These are phyloP conservation scores for Brachypodius melanocephalos DNA, from an alignment of 2,113 vertebrate genomes.

Conservation along the genomic window DNA sequence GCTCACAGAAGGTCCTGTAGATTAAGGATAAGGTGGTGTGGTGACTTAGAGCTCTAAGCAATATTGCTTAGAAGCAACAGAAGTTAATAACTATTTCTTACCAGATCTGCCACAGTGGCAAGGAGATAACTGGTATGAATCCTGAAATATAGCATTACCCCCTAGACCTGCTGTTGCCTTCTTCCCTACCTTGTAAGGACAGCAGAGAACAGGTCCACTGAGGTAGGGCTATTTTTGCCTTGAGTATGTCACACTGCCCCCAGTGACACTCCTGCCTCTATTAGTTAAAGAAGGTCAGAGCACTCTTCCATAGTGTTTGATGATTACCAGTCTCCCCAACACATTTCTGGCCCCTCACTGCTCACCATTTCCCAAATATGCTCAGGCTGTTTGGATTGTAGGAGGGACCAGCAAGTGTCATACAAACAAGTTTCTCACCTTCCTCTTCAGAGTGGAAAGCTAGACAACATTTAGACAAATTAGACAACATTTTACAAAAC, in stretches of 20 bases:
- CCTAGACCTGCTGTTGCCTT: not conserved
- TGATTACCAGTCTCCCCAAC: not conserved
- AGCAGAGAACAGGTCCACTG: not conserved
- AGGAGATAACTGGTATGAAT: not conserved
- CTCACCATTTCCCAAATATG: not conserved
- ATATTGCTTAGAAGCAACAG: not conserved
- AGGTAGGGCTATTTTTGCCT: not conserved
- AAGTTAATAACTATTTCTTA: not conserved
- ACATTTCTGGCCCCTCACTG: not conserved
- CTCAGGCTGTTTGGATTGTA: not conserved
- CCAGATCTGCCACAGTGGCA: not conserved
- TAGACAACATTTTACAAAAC: not conserved
- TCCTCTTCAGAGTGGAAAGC: not conserved
- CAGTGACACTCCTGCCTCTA: not conserved
- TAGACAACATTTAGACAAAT: not conserved
- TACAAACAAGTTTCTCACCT: not conserved
- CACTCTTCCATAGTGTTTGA: not conserved
- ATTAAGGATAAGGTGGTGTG: not conserved
- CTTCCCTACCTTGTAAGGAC: not conserved
- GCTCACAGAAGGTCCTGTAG: fast-evolving
- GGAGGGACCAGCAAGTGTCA: not conserved
- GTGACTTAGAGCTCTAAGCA: not conserved
- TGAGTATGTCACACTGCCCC: not conserved
- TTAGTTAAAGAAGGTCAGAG: not conserved
- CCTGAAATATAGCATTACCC: not conserved